phyloP scores from a whole-genome alignment of 2,797 vertebrate species.

The Liasis olivaceus region DNA sequence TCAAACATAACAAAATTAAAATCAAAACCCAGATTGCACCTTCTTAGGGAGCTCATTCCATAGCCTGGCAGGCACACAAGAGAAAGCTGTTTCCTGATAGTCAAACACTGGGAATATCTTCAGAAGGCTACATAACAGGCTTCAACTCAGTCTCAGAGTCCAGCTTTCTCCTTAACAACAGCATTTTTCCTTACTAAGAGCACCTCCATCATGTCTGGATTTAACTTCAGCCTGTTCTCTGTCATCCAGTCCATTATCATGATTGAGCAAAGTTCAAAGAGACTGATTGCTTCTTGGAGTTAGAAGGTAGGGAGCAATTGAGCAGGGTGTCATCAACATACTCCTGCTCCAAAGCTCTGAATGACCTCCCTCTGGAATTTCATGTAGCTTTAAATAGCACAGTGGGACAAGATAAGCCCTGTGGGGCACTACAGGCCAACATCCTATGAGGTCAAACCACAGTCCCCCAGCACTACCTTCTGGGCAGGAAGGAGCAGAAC shows the following conservation, averaged over 20 bases:
- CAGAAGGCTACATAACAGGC: neutral
- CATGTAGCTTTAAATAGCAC: neutral
- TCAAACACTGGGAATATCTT: neutral
- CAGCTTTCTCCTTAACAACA: neutral
- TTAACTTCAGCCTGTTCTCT: neutral
- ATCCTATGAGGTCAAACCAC: neutral
- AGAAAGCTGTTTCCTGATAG: neutral
- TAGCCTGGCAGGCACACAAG: neutral
- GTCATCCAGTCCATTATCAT: neutral
- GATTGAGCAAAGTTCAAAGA: neutral
- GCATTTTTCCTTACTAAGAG: neutral
- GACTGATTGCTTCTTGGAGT: neutral
- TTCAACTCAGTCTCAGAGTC: neutral
- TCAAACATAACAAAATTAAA: neutral
- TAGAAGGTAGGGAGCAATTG: neutral
- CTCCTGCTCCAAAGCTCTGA: neutral
- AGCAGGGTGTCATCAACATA: neutral
- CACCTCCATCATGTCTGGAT: neutral
- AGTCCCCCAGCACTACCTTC: neutral
- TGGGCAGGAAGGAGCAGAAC: neutral
- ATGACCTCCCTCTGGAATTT: neutral
- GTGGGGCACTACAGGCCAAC: neutral
- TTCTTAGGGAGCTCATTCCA: neutral
- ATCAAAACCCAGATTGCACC: neutral
- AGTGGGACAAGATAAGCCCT: neutral